These are phyloP conservation scores for Conger conger DNA, from an alignment of 2,113 vertebrate species.

Conservation along the genomic window DNA sequence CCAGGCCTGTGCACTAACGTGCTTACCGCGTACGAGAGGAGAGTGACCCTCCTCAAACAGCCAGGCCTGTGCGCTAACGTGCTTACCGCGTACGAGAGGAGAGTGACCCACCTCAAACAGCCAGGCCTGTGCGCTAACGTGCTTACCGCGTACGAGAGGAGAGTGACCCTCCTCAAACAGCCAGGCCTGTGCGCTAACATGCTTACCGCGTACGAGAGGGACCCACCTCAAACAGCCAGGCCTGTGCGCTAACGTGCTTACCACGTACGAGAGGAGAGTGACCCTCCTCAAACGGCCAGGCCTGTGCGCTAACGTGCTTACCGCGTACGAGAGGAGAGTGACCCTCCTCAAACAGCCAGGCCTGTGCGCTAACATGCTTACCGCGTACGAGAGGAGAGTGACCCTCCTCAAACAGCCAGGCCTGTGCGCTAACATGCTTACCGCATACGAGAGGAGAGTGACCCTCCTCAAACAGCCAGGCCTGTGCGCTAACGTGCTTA, in stretches of 20 bases:
- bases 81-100: background rate
- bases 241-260: background rate
- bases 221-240: background rate
- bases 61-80: background rate
- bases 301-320: background rate
- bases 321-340: background rate
- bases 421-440: background rate
- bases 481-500: background rate
- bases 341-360: background rate
- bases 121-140: background rate
- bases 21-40: background rate
- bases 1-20: background rate
- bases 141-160: background rate
- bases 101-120: too few relatives aligned
- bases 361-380: background rate
- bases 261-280: background rate
- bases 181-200: background rate
- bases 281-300: background rate
- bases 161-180: too few relatives aligned
- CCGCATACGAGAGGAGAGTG: background rate
- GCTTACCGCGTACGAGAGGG: background rate
- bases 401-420: background rate
- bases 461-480: background rate
- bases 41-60: too few relatives aligned
- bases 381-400: background rate